Evolutionary conservation across 2,797 vertebrate genomes (phyloP), one percentile per base, ranked within the genome.

Genomic region (Parotocinclus haroldoi): DNA sequence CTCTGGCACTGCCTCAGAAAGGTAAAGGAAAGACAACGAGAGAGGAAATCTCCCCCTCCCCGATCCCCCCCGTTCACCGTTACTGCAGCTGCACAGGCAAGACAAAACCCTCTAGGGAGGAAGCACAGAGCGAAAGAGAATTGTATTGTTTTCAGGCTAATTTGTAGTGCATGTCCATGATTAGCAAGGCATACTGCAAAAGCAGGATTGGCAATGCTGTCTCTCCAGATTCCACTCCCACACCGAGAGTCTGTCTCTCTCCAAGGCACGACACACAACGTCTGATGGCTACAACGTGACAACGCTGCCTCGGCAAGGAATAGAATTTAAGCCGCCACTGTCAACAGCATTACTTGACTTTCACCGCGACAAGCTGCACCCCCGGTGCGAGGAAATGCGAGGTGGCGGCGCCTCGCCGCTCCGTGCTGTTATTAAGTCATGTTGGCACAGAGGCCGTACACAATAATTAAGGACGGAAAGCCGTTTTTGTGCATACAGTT

Each of bases 291-390:
- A 81, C 69, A 62, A 74, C 61, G 80, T 83, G 82, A 81, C 81
- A 83, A 81, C 83, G 79, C 76, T 27, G 73, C 82, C 73, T 42
- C 78, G 70, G 76, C 7, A 48, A 79, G 78, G 68, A 85, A 78
- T 73, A 69, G 84, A 81, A 84, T 87, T 78, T 85, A 80, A 86
- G 85, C 80, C 81, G 68, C 77, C 72, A 76, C 81, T 80, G 81
- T 80, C 80, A 80, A 52, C 75, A 78, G 69, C 73, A 70, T 77
- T 76, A 74, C 78, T 69, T 58, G 75, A 72, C 82, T 85, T 86
- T 83, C 73, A 80, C 79, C 81, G 78, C 75, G 62, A 53, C 42
- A 27, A 65, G 75, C 62, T 58, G 58, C 72, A 45, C 59, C 61
- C n/a, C 60, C 68, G 54, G 65, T 56, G 45, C 49, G 58, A 60